Evolutionary conservation across 2,888 invertebrate genomes (phyloP).

Genomic region (Nesidiocoris tenuis): DNA sequence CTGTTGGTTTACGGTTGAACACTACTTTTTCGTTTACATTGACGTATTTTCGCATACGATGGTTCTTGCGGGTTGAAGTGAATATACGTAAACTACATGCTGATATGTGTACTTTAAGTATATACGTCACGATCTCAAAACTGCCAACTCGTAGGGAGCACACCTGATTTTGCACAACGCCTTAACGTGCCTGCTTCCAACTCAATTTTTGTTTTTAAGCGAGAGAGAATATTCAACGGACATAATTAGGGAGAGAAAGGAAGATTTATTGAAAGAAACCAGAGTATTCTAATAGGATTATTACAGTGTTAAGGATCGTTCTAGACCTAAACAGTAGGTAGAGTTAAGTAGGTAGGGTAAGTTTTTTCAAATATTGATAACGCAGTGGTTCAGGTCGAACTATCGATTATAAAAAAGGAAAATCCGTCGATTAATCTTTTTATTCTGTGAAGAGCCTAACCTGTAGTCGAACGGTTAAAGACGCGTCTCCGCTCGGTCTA

Average conservation of each 20-base stretch:
- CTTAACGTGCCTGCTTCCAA: constrained; percentile 14
- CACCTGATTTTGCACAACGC: constrained; percentile 10
- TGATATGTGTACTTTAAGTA: not conserved
- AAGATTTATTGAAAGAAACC: not conserved
- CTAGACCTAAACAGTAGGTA: not conserved
- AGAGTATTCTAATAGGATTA: not conserved
- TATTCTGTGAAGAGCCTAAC: no score
- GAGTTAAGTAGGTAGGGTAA: no score
- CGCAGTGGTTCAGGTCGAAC: no score
- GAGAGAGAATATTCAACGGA: not conserved
- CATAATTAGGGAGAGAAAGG: not conserved
- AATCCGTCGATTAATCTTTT: no score
- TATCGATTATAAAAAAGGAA: no score
- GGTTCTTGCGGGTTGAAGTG: not conserved
- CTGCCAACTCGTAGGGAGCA: not conserved
- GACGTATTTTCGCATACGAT: not conserved
- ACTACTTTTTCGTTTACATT: not conserved
- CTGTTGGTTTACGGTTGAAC: not conserved
- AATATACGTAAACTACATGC: not conserved
- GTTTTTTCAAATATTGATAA: no score
- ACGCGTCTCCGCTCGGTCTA: no score
- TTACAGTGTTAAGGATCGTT: not conserved
- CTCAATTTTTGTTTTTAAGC: not conserved
- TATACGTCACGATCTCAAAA: not conserved
- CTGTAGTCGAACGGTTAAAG: no score